These are phyloP conservation scores for Abrostola tripartita DNA, from an alignment of 2,888 invertebrate species.

Conservation along the genomic window DNA sequence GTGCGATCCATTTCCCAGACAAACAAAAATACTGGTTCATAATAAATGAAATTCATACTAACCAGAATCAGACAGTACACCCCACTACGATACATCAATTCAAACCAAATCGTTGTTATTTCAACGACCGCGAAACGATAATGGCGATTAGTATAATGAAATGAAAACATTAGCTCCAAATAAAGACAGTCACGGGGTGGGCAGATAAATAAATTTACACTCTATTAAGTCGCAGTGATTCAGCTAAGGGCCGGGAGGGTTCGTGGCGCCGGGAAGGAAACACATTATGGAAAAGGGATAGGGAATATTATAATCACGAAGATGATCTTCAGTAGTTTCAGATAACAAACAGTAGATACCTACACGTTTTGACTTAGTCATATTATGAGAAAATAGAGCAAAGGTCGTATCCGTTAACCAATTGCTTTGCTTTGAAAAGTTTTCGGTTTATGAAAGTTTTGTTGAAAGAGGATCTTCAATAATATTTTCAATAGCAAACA, in stretches of 20 bases:
- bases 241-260: conserved; percentile 67
- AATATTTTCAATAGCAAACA: neutral
- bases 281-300: conserved; percentile 33
- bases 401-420: neutral
- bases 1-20: neutral
- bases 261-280: conserved; percentile 29
- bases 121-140: conserved; percentile 49
- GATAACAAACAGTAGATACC: too few relatives aligned
- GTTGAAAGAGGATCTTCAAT: neutral
- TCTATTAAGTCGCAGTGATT: conserved; percentile 78
- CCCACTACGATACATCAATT: conserved; percentile 38
- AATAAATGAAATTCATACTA: neutral
- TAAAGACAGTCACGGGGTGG: conserved; percentile 51
- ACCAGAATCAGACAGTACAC: conserved; percentile 5
- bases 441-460: neutral
- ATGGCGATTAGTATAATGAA: conserved; percentile 57
- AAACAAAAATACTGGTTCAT: neutral
- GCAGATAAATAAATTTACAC: conserved; percentile 78
- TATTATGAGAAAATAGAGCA: neutral
- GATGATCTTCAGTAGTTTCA: conserved; percentile 5
- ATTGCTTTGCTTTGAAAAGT: neutral
- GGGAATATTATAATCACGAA: conserved; percentile 32
- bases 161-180: conserved; percentile 59
- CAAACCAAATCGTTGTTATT: conserved; percentile 48
- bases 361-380: neutral